These are phyloP conservation scores for Onychomys arenicola DNA, from an alignment of 2,797 vertebrate species.

Conservation along the genomic window DNA sequence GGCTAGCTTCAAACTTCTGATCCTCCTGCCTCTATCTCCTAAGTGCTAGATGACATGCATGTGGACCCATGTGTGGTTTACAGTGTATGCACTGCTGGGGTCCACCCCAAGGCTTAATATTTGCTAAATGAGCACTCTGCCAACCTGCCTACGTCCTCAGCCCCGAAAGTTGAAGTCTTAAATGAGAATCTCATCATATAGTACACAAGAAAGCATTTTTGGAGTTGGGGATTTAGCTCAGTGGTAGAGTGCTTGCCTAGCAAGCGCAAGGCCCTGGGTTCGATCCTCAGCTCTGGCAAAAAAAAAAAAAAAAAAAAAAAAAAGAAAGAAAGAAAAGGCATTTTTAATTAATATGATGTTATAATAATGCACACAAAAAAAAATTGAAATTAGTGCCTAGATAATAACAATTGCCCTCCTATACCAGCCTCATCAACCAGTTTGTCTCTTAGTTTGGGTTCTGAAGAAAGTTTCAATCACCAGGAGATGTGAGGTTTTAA, in stretches of 20 bases:
- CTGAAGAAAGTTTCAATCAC: conserved; percentile 10
- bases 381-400: conserved; percentile 3
- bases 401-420: conserved; percentile 4
- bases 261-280: too few relatives aligned
- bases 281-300: too few relatives aligned
- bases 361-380: background rate
- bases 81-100: background rate
- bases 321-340: too few relatives aligned
- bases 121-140: background rate
- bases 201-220: background rate
- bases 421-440: background rate
- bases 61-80: background rate
- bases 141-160: background rate
- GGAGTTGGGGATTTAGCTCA: too few relatives aligned
- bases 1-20: background rate
- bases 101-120: background rate
- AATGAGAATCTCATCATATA: background rate
- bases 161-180: conserved; percentile 36
- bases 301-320: too few relatives aligned
- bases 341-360: background rate
- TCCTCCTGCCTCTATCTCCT: background rate
- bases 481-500: conserved; percentile 11
- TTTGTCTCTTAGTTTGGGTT: conserved; percentile 18
- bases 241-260: too few relatives aligned
- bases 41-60: background rate